Base-by-base conservation (phyloP, 2,888 invertebrate species). In the Temnothorax rugatulus region DNA sequence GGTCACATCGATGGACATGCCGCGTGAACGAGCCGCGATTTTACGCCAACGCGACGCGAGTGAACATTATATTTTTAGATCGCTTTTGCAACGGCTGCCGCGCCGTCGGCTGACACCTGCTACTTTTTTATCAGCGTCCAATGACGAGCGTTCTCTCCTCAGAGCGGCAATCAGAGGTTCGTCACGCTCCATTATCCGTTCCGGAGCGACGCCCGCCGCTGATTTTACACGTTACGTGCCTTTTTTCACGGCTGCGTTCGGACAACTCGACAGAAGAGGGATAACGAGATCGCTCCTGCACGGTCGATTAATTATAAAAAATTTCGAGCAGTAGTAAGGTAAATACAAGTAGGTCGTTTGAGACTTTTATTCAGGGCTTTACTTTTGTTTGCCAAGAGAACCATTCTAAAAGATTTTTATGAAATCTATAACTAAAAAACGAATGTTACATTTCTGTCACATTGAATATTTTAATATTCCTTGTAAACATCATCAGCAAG, bases 1-100 rank as follows among this genome's bases (percentile, higher is more conserved):
- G 93, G 93, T 93, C 93, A 92, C 87, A 89, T 90, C 92, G 91
- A 92, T 93, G 89, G 85, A 86, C 86, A 81, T 75, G 59, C 79
- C 85, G 88, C 89, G 87, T 87, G 86, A 83, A 85, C 88, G 88
- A 90, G 90, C 84, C 88, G 88, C 89, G 87, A 87, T 88, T 89
- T 91, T 90, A 91, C 92, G 88, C 91, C 91, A 92, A 91, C 92
- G 90, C 91, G 89, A 87, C 88, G 83, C 87, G 85, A 84, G 61
- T 84, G 57, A 86, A 81, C 83, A 81, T 52, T 82, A 83, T 92
- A 92, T 92, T 92, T 92, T 91, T 91, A 92, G 91, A 84, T 41
- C 73, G 84, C 85, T 86, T 91, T 89, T 88, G 59, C 86, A 84
- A 44, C 18, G 52, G 13, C 69, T 21, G 47, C 29, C 52, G 47